A percentile compares a stretch with the other conserved stretches of the same genome.
These are phyloP conservation scores for Alethe diademata DNA, from an alignment of 2,113 vertebrate species.

Conservation along the genomic window DNA sequence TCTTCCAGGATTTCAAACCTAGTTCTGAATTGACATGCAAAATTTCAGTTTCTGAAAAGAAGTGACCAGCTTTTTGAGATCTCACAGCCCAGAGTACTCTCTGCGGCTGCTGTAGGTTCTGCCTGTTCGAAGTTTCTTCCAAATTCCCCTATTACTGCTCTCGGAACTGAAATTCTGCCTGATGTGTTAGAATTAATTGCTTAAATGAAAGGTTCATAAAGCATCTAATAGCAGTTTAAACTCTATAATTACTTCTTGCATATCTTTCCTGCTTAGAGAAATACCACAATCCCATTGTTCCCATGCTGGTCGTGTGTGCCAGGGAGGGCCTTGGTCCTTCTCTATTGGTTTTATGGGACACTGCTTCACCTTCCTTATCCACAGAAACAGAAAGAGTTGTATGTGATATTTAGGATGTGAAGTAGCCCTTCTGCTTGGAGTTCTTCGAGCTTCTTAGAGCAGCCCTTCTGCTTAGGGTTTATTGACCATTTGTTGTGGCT, in stretches of 20 bases:
- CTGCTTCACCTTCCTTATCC: neutral
- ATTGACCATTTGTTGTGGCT: fast-evolving
- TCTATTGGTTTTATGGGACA: fast-evolving
- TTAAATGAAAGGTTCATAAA: neutral
- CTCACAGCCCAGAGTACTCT: neutral
- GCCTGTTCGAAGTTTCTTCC: neutral
- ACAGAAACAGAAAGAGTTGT: neutral
- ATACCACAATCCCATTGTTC: fast-evolving
- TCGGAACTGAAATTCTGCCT: neutral
- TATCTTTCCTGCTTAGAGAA: neutral
- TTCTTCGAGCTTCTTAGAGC: neutral
- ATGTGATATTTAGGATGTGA: neutral
- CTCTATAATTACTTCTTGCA: neutral
- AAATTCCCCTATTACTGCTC: neutral
- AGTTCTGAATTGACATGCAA: neutral
- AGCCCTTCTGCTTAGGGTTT: neutral
- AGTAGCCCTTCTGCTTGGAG: neutral
- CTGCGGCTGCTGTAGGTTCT: neutral
- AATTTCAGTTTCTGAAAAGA: neutral
- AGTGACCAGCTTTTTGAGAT: neutral
- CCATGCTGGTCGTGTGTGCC: fast-evolving
- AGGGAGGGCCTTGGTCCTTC: neutral
- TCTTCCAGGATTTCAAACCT: neutral
- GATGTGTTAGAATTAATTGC: neutral
- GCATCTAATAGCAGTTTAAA: neutral